Percentiles rank a stretch among this genome's conserved stretches.
These are phyloP conservation scores for Corynorhinus townsendii DNA, from an alignment of 2,113 vertebrate species.

Conservation along the genomic window DNA sequence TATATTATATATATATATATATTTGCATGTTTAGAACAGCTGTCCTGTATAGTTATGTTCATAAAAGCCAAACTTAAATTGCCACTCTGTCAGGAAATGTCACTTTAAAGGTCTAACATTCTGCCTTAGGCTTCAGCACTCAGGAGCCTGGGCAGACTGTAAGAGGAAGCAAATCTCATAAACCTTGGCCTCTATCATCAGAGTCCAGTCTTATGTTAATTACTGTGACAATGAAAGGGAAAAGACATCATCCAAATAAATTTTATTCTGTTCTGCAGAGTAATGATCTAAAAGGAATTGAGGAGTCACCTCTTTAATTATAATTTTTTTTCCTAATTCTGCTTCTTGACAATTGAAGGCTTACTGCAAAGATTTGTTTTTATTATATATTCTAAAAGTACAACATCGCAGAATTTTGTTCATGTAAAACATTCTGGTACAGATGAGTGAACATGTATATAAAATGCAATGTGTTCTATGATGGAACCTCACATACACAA, in stretches of 20 bases:
- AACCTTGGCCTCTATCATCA: not conserved
- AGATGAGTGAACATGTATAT: not conserved
- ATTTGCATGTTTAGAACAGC: not conserved
- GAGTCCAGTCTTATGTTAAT: not conserved
- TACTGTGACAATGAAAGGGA: not conserved
- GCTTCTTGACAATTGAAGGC: conserved; percentile 9
- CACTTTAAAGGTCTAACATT: conserved; percentile 7
- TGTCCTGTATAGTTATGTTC: not conserved
- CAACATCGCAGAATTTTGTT: not conserved
- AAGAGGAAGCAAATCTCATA: not conserved
- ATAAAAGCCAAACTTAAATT: not conserved
- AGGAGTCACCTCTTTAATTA: not conserved
- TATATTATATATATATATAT: not conserved
- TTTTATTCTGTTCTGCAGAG: not conserved
- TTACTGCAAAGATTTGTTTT: not conserved
- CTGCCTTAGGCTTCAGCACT: not conserved
- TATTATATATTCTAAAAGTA: conserved; percentile 23
- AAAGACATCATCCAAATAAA: conserved; percentile 22
- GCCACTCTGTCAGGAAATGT: not conserved
- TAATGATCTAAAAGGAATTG: not conserved
- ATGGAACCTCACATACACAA: not conserved
- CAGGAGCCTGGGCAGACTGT: not conserved
- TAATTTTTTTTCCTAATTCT: not conserved
- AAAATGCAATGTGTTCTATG: conserved; percentile 23
- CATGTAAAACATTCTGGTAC: not conserved